A percentile compares a stretch with the other conserved stretches of the same genome.
Conservation (phyloP, 1,140 invertebrate genomes). For the Orius laevigatus region DNA sequence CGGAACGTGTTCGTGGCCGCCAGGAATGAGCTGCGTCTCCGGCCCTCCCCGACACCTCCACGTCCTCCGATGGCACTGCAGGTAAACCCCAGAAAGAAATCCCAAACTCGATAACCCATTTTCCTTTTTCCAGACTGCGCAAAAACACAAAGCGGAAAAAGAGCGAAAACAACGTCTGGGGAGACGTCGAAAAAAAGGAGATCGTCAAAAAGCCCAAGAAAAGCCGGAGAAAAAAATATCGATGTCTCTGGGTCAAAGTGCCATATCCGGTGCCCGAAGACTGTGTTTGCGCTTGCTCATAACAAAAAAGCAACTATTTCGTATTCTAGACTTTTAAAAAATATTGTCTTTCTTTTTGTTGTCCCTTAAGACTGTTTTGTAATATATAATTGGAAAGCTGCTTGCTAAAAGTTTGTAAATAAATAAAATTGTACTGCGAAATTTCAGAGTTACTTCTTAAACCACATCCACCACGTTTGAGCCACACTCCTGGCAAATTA, state of each 20-base stretch:
- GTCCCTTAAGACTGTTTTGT: no score
- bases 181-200: slow-evolving; percentile 12
- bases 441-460: no score
- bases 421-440: no score
- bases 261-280: slow-evolving; percentile 29
- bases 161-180: slow-evolving; percentile 19
- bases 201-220: slow-evolving; percentile 8
- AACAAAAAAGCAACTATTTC: no score
- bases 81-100: slow-evolving; percentile 22
- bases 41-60: slow-evolving; percentile 24
- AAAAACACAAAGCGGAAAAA: slow-evolving; percentile 20
- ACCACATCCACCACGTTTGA: no score
- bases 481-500: no score
- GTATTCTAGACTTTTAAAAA: no score
- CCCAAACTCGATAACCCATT: background rate
- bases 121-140: slow-evolving; percentile 16
- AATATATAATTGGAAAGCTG: no score
- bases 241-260: slow-evolving; percentile 29
- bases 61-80: slow-evolving; percentile 30
- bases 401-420: no score
- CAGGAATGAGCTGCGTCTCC: slow-evolving; percentile 29
- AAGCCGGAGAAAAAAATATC: slow-evolving; percentile 20
- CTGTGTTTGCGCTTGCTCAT: slow-evolving; percentile 24
- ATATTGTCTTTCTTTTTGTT: no score
- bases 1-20: slow-evolving; percentile 28